phyloP scores from a whole-genome alignment of 2,113 vertebrate species.

The Sturnira hondurensis region DNA sequence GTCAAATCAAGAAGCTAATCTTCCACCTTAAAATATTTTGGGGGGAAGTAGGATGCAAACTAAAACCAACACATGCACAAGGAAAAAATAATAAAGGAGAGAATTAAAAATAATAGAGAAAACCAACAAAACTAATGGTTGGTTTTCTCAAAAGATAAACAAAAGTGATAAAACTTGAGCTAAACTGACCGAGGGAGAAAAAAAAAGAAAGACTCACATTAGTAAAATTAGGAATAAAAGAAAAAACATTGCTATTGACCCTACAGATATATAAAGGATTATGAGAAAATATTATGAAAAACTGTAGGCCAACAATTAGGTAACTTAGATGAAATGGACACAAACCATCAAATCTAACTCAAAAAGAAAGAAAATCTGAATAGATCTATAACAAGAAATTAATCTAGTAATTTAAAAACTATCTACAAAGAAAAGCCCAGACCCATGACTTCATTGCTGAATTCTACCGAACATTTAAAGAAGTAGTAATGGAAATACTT shows the following conservation, averaged over 20 bases:
- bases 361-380: not conserved
- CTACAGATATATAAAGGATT: not conserved
- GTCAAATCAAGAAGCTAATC: not conserved
- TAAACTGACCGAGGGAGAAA: not conserved
- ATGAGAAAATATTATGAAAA: not conserved
- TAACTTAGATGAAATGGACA: not conserved
- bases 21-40: not conserved
- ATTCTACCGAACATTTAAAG: not conserved
- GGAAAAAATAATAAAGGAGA: not conserved
- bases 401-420: not conserved
- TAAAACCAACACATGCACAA: not conserved
- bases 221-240: not conserved
- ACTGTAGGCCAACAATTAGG: not conserved
- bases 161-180: not conserved
- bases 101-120: not conserved
- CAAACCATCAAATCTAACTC: not conserved
- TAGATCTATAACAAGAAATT: not conserved
- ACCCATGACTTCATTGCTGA: not conserved
- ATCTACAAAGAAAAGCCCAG: not conserved
- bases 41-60: not conserved
- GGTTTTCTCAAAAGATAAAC: not conserved
- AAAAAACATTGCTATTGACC: not conserved
- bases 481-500: not conserved
- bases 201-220: not conserved
- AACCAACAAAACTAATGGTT: not conserved